Evolutionary conservation across 2,113 vertebrate genomes (phyloP).

Genomic region (Notechis scutatus): DNA sequence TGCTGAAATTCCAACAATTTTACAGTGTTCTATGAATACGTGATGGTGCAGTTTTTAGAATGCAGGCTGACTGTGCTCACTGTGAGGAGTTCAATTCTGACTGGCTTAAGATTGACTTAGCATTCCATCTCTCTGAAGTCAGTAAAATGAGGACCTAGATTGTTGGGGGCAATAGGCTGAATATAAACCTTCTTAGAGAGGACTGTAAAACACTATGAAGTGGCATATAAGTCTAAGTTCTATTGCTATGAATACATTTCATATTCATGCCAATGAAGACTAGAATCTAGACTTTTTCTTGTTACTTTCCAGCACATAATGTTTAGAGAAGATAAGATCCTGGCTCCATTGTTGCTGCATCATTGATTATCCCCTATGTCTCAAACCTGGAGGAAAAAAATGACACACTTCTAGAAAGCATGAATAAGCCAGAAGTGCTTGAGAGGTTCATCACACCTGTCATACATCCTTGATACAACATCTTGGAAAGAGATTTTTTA

Average conservation of each 20-base stretch:
- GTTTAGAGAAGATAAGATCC: background rate
- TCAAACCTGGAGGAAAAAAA: background rate
- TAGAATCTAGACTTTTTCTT: background rate
- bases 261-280: background rate
- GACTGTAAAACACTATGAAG: background rate
- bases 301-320: background rate
- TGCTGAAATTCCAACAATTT: constrained; percentile 32
- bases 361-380: background rate
- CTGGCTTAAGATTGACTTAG: background rate
- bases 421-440: background rate
- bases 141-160: background rate
- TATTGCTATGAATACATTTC: background rate
- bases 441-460: background rate
- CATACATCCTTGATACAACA: background rate
- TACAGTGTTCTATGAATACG: background rate
- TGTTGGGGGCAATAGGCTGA: background rate
- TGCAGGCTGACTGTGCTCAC: background rate
- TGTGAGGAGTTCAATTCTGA: background rate
- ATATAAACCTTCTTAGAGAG: background rate
- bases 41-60: background rate
- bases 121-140: background rate
- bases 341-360: background rate
- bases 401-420: background rate
- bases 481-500: background rate
- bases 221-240: background rate